A percentile compares a stretch with the other conserved stretches of the same genome.
Evolutionary conservation across 2,797 vertebrate species (phyloP).

Genomic region (Epinephelus coioides): DNA sequence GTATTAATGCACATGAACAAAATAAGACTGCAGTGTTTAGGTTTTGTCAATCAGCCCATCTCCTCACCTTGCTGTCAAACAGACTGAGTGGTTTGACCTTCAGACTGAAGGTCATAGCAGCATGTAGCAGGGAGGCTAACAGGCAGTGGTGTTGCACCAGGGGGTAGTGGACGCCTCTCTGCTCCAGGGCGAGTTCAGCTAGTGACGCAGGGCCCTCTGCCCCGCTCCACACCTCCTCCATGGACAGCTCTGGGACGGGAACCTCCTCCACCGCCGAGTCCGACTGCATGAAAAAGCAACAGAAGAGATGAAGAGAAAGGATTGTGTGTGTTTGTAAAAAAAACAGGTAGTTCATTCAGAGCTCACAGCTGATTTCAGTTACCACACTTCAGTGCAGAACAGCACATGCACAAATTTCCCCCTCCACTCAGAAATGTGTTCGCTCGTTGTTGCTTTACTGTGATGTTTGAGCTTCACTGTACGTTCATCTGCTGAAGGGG

Average conservation of each 20-base stretch:
- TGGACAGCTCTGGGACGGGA: conserved; percentile 86
- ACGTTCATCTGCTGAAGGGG: neutral
- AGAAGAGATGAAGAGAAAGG: neutral
- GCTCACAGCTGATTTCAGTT: neutral
- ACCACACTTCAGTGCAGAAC: neutral
- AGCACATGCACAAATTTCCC: neutral
- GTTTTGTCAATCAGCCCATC: neutral
- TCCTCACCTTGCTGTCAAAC: conserved; percentile 95
- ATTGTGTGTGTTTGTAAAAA: neutral
- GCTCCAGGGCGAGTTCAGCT: conserved; percentile 95
- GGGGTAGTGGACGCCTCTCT: conserved; percentile 93
- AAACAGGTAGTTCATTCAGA: neutral
- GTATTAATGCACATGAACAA: neutral
- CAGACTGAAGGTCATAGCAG: conserved; percentile 90
- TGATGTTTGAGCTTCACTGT: neutral
- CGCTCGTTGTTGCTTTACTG: neutral
- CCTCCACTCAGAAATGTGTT: neutral
- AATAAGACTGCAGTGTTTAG: neutral
- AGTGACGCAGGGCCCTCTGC: conserved; percentile 93
- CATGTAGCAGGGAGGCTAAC: conserved; percentile 89
- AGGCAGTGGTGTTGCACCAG: conserved; percentile 96
- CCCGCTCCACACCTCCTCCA: conserved; percentile 92
- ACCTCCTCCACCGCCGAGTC: conserved; percentile 92
- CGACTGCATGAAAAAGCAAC: conserved; percentile 82
- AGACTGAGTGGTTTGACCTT: conserved; percentile 94